Conservation (phyloP, 2,888 invertebrate species). For the Myathropa florea region DNA sequence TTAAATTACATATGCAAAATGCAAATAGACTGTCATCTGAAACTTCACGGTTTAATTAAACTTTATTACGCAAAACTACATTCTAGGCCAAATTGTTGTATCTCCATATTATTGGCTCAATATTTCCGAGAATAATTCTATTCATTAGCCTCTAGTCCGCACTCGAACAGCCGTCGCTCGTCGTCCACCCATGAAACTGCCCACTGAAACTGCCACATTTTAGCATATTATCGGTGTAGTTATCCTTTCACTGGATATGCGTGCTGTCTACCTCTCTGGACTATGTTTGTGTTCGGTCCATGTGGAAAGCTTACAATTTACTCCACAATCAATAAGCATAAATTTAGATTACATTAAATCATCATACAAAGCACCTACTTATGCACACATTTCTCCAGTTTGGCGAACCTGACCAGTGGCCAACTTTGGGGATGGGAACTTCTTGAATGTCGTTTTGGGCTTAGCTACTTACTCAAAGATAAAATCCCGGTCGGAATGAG, state of each 20-base stretch:
- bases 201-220: slow-evolving; percentile 48
- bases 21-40: slow-evolving; percentile 56
- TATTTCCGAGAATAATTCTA: slow-evolving; percentile 52
- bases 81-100: slow-evolving; percentile 51
- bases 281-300: background rate
- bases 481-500: background rate
- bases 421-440: background rate
- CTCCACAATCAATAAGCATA: slow-evolving; percentile 65
- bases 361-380: slow-evolving; percentile 66
- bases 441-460: slow-evolving; percentile 8
- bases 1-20: slow-evolving; percentile 45
- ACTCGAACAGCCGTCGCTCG: background rate
- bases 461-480: slow-evolving; percentile 19
- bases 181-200: slow-evolving; percentile 9
- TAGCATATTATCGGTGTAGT: slow-evolving; percentile 56
- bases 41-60: slow-evolving; percentile 62
- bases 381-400: slow-evolving; percentile 35
- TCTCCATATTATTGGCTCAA: slow-evolving; percentile 50
- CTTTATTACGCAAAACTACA: slow-evolving; percentile 42
- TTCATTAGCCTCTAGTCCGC: slow-evolving; percentile 24
- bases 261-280: background rate
- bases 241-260: slow-evolving; percentile 30
- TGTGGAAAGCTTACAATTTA: slow-evolving; percentile 18
- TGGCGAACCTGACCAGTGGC: background rate
- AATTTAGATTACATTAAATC: slow-evolving; percentile 67